phyloP scores from a whole-genome alignment of 35 echinoderm and acorn worm species.

The Eucidaris tribuloides region DNA sequence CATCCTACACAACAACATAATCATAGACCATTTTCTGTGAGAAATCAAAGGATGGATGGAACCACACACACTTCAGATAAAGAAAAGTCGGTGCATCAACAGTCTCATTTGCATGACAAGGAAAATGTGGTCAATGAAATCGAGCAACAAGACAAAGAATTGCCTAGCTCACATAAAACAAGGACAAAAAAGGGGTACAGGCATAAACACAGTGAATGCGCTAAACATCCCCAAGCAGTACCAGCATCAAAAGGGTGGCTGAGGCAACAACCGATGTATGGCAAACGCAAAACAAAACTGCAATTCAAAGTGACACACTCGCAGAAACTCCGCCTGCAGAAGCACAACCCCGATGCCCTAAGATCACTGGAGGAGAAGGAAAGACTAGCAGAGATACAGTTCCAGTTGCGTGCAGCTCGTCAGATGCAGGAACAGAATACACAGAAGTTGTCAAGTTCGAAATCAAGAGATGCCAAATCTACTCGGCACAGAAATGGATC shows the following conservation, averaged over 20 bases:
- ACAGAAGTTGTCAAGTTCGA: neutral
- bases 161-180: no score
- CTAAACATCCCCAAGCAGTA: constrained; percentile 40
- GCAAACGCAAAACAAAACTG: constrained; percentile 38
- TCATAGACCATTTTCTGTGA: no score
- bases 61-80: no score
- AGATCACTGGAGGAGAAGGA: constrained; percentile 49
- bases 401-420: neutral
- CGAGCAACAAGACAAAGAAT: no score
- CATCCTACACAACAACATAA: no score
- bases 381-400: neutral
- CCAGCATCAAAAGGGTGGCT: constrained; percentile 65
- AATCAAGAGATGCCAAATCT: neutral
- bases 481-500: neutral
- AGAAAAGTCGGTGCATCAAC: no score
- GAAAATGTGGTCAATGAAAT: no score
- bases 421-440: neutral
- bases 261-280: constrained; percentile 43
- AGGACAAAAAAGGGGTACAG: neutral
- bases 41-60: no score
- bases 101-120: no score
- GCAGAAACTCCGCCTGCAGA: constrained; percentile 72
- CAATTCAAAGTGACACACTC: constrained; percentile 79
- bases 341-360: constrained; percentile 70
- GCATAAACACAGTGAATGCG: constrained; percentile 63